Evolutionary conservation across 2,113 vertebrate species (phyloP), one percentile per base, ranked within the genome.

Genomic region (Siniperca knerii): DNA sequence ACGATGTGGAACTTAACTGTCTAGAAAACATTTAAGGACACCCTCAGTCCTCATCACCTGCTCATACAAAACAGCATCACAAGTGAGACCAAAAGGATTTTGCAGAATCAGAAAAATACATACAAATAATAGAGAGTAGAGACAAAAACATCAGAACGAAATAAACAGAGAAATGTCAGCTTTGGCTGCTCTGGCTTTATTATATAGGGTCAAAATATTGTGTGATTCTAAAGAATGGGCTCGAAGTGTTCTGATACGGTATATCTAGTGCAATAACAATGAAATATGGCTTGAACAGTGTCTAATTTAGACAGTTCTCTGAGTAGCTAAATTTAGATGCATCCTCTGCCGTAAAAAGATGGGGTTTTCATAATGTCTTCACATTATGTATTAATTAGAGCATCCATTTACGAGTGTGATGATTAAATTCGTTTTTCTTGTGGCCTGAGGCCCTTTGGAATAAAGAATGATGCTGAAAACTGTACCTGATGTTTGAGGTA

Each of bases 1-100:
- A 35, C 2, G 1, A 33, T 7, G 52, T 57, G 44, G 33, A 77
- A 77, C 18, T 37, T 46, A 20, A 74, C 66, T 73, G 44, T 77
- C 54, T 48, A 6, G 48, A 58, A 75, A 76, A 69, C 15, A 25
- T 66, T 52, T 46, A 48, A 55, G 74, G 52, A 60, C 60, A 42
- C 12, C 25, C 7, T 21, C 35, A 62, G 60, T 60, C 44, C 20
- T 60, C 13, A 23, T 10, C 15, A 29, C 3, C 8, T 29, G 25
- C 42, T 76, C 48, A 23, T 40, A 12, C 8, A 48, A 33, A 35
- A 29, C 9, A 58, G 13, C 25, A n/a, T 29, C 20, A 23, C 29
- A 35, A 25, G n/a, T n/a, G 58, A 72, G 3, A 25, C 46, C 7
- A n/a, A 50, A 58, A 52, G 7, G 29, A 40, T 33, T 52, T 6